phyloP scores from a whole-genome alignment of 2,888 invertebrate genomes.

The Abscondita cerata region DNA sequence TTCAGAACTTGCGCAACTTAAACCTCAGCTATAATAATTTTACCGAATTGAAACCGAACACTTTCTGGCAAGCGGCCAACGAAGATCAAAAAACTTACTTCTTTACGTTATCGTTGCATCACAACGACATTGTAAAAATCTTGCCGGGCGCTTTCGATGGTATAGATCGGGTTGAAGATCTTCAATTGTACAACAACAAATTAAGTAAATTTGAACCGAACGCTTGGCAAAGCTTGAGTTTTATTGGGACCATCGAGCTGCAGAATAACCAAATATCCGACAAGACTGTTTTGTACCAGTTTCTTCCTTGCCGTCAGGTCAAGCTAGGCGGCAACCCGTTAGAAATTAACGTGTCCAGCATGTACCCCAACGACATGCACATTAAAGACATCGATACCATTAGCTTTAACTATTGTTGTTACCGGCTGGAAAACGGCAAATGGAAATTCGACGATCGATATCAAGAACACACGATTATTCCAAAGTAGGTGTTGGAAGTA shows the following conservation, averaged over 20 bases:
- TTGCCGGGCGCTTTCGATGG: slow-evolving; percentile 24
- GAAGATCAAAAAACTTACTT: slow-evolving; percentile 23
- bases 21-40: slow-evolving; percentile 22
- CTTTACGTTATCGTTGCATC: slow-evolving; percentile 15
- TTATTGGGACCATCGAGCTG: slow-evolving; percentile 16
- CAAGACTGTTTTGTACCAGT: neutral
- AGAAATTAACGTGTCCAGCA: slow-evolving; percentile 8
- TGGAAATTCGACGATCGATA: slow-evolving; percentile 23
- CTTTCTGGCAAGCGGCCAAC: slow-evolving; percentile 16
- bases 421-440: slow-evolving; percentile 12
- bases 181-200: slow-evolving; percentile 20
- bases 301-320: slow-evolving; percentile 19
- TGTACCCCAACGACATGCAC: slow-evolving; percentile 17
- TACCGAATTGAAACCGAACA: slow-evolving; percentile 14
- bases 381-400: slow-evolving; percentile 20
- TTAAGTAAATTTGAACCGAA: slow-evolving; percentile 6
- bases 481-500: neutral
- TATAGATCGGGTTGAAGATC: slow-evolving; percentile 25
- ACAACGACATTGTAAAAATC: slow-evolving; percentile 19
- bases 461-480: slow-evolving; percentile 7
- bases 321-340: slow-evolving; percentile 21
- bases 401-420: slow-evolving; percentile 20
- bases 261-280: slow-evolving; percentile 20
- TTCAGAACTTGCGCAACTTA: slow-evolving; percentile 20
- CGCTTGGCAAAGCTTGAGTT: slow-evolving; percentile 18